These are phyloP conservation scores for Apeltes quadracus DNA, from an alignment of 2,113 vertebrate genomes.

Conservation along the genomic window DNA sequence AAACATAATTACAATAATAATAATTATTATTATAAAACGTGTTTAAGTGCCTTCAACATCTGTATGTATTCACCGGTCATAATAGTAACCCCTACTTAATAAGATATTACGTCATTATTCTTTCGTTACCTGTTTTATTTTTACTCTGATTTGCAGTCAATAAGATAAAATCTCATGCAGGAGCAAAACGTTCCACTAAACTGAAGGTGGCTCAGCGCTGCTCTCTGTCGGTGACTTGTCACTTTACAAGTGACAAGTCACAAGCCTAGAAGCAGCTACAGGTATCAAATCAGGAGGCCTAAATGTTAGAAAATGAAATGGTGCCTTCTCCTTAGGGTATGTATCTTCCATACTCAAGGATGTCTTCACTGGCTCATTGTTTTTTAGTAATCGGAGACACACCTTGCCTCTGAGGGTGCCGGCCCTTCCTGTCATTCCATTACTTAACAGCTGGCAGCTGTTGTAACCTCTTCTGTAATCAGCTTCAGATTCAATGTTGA, in stretches of 20 bases:
- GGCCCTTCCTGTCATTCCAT: conserved; percentile 20
- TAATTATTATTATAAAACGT: not conserved
- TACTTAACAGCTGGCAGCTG: conserved; percentile 46
- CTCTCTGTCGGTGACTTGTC: conserved; percentile 58
- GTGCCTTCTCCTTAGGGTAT: not conserved
- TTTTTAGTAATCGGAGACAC: conserved; percentile 34
- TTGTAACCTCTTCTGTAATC: conserved; percentile 53
- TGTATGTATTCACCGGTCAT: not conserved
- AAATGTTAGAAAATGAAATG: not conserved
- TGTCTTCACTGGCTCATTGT: conserved; percentile 16
- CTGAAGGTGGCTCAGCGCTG: conserved; percentile 44
- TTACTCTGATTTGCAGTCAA: not conserved
- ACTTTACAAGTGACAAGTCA: conserved; percentile 6
- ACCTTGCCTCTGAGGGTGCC: conserved; percentile 32
- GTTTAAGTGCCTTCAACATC: not conserved
- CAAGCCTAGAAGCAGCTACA: not conserved
- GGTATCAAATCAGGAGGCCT: not conserved
- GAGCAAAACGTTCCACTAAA: not conserved
- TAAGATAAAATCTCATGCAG: not conserved
- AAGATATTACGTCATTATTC: not conserved
- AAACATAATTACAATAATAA: not conserved
- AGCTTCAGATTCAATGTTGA: conserved; percentile 50
- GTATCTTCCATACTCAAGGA: not conserved
- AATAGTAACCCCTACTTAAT: not conserved
- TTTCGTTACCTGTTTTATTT: not conserved